Base-by-base conservation (phyloP, 1,140 invertebrate species). In the Drosophila fuyamai region DNA sequence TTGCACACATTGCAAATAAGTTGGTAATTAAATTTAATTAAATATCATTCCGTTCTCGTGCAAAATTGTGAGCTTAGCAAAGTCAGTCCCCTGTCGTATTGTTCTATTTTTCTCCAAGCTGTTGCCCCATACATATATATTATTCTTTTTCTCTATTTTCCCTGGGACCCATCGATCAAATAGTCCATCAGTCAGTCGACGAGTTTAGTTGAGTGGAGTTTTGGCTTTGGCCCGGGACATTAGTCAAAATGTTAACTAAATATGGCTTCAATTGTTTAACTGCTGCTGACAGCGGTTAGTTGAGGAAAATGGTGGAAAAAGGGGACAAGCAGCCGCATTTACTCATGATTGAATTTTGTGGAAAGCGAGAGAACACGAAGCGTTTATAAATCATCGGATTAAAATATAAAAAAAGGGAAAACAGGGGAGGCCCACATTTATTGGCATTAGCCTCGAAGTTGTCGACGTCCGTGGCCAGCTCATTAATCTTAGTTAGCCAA, bases 401-500 rank as follows among this genome's bases (percentile, higher is more conserved):
- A 77, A 80, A 72, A 65, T 76, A 57, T 44, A 46, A 46, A 41
- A 41, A 48, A 70, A 55, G 55, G 40, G n/a, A 44, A 41, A 60
- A 44, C 56, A 54, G 47, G 32, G 57, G 10, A 36, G 51, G 68
- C 47, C 40, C 66, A 59, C 81, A 79, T 79, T 84, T 84, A 84
- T 84, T 83, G 81, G 76, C 73, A 84, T 83, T 83, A 79, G 75
- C 58, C 62, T 58, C 58, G 57, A 62, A 72, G 48, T 76, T 59
- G 61, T 63, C 58, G 72, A 61, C 63, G 51, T 13, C 48, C 32
- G 14, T 41, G 56, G 29, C 29, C 62, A 50, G 54, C 61, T 84
- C 81, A 84, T 85, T 86, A 85, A 85, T 85, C 81, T 86, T 85
- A 78, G 82, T 85, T 85, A 81, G 74, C 76, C 43, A 47, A 47